Evolutionary conservation across 2,888 invertebrate genomes (phyloP).

Genomic region (Protonemura montana): DNA sequence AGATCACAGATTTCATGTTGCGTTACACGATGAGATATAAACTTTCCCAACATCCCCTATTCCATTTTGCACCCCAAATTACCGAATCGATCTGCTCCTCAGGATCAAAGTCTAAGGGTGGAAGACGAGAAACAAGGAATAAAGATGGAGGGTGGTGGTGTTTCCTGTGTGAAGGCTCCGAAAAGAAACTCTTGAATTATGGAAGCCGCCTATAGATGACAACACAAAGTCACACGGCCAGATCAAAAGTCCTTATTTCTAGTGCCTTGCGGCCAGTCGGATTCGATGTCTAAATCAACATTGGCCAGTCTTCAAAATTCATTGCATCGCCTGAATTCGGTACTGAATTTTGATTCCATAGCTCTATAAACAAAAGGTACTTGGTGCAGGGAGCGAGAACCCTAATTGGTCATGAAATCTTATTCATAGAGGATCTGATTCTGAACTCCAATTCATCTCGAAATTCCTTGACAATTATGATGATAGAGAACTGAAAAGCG

Average conservation of each 20-base stretch:
- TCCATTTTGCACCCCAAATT: constrained; percentile 43
- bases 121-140: constrained; percentile 18
- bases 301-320: neutral
- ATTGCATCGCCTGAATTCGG: neutral
- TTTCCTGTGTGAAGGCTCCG: neutral
- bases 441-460: neutral
- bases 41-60: constrained; percentile 31
- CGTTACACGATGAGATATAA: constrained; percentile 31
- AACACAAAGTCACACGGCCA: constrained; percentile 13
- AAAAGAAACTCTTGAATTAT: constrained; percentile 33
- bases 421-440: neutral
- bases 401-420: neutral
- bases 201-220: constrained; percentile 23
- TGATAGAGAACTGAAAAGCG: neutral
- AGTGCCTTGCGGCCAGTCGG: neutral
- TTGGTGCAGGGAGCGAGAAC: neutral
- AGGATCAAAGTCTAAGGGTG: constrained; percentile 43
- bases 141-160: constrained; percentile 18
- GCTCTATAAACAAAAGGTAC: neutral
- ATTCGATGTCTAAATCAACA: constrained; percentile 8
- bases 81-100: constrained; percentile 46
- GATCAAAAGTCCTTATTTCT: constrained; percentile 20
- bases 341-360: neutral
- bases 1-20: neutral
- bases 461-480: neutral